A percentile compares a stretch with the other conserved stretches of the same genome.
Evolutionary conservation across 2,888 invertebrate genomes (phyloP).

Genomic region (Ichneumon xanthorius): DNA sequence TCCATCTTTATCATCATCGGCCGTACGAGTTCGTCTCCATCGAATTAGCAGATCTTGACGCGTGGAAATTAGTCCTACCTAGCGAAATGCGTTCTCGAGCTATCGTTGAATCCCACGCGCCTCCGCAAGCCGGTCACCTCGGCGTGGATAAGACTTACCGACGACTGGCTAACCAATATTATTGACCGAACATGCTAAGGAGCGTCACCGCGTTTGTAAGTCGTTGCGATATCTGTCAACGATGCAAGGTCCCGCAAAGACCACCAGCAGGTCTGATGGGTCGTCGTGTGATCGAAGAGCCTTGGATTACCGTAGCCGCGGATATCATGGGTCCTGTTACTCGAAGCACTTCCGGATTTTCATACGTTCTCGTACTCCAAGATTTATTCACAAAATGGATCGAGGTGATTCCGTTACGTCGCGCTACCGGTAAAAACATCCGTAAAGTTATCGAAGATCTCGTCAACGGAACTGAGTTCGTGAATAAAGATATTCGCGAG

Average conservation of each 20-base stretch:
- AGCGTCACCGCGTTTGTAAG: background rate
- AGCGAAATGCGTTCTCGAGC: background rate
- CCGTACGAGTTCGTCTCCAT: background rate
- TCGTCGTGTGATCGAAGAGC: conserved; percentile 13
- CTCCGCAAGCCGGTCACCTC: background rate
- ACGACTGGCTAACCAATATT: background rate
- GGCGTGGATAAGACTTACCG: background rate
- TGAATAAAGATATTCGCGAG: conserved; percentile 17
- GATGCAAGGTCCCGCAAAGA: conserved; percentile 28
- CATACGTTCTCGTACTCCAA: conserved; percentile 31
- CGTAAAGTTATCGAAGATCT: conserved; percentile 37
- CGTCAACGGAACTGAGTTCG: conserved; percentile 53
- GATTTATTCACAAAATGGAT: conserved; percentile 63
- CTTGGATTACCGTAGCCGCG: conserved; percentile 17
- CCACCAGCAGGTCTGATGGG: conserved; percentile 19
- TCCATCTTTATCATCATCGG: conserved; percentile 15
- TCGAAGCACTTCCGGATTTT: background rate
- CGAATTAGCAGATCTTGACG: background rate
- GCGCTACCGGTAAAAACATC: conserved; percentile 62
- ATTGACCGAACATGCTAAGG: background rate
- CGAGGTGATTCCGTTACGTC: conserved; percentile 59
- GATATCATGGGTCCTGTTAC: conserved; percentile 3
- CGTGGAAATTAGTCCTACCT: background rate
- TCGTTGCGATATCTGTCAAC: conserved; percentile 33
- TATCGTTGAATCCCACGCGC: background rate